A percentile compares a stretch with the other conserved stretches of the same genome.
Evolutionary conservation across 2,888 invertebrate genomes (phyloP).

Genomic region (Galerucella calmariensis): DNA sequence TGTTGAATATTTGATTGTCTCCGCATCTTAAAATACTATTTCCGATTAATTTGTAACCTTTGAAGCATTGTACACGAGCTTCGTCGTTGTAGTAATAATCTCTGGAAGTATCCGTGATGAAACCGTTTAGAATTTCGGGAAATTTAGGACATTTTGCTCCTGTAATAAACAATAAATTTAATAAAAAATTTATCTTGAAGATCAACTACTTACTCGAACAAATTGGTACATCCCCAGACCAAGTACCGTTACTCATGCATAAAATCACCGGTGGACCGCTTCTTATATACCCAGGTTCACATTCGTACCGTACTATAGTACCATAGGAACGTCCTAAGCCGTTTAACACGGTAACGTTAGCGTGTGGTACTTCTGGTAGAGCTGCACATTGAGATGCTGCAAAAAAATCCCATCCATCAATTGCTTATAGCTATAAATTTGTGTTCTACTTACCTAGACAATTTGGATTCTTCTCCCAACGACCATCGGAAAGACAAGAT

Average conservation of each 20-base stretch:
- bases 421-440: not conserved
- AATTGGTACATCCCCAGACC: constrained; percentile 91
- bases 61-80: constrained; percentile 90
- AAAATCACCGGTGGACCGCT: constrained; percentile 89
- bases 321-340: constrained; percentile 94
- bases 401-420: constrained; percentile 40
- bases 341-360: constrained; percentile 86
- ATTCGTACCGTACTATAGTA: constrained; percentile 91
- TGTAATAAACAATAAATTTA: constrained; percentile 46
- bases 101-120: constrained; percentile 81
- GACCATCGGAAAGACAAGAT: constrained; percentile 88
- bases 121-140: constrained; percentile 88
- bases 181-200: not conserved
- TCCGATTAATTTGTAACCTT: constrained; percentile 88
- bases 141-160: constrained; percentile 77
- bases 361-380: constrained; percentile 86
- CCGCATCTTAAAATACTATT: constrained; percentile 87
- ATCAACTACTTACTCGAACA: constrained; percentile 75
- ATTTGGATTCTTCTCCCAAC: constrained; percentile 92
- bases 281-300: constrained; percentile 90
- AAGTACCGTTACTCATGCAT: constrained; percentile 95
- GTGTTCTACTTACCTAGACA: constrained; percentile 75
- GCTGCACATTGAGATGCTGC: constrained; percentile 91
- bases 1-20: constrained; percentile 83
- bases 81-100: constrained; percentile 89